Conservation (phyloP, 2,797 vertebrate species). For the Dryobates pubescens region DNA sequence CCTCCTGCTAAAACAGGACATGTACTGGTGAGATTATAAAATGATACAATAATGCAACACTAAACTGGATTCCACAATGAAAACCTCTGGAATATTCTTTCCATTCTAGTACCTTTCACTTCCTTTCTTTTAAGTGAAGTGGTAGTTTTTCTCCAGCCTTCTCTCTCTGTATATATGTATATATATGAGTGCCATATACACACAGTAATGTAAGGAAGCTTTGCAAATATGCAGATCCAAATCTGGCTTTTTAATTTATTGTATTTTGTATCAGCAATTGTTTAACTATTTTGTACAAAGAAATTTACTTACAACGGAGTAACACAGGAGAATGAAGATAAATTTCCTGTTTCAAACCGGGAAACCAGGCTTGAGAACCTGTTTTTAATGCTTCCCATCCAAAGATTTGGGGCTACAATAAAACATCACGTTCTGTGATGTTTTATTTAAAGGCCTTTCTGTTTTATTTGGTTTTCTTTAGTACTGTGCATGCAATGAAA, state of each 20-base stretch:
- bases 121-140: neutral
- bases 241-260: neutral
- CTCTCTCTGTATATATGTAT: too few relatives aligned
- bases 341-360: neutral
- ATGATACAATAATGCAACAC: neutral
- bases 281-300: neutral
- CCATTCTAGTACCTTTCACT: neutral
- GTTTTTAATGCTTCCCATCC: neutral
- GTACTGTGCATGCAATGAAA: neutral
- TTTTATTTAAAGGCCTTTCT: neutral
- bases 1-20: neutral
- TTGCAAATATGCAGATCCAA: neutral
- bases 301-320: neutral
- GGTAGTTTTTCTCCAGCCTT: neutral
- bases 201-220: neutral
- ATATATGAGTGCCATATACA: accelerated
- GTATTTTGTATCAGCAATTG: neutral
- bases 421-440: neutral
- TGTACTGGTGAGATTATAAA: neutral
- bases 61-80: neutral
- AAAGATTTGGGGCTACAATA: neutral
- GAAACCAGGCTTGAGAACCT: neutral
- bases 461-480: neutral
- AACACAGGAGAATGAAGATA: neutral
- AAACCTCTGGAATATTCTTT: neutral